Conservation (phyloP, 2,797 vertebrate genomes). For the Discoglossus pictus region DNA sequence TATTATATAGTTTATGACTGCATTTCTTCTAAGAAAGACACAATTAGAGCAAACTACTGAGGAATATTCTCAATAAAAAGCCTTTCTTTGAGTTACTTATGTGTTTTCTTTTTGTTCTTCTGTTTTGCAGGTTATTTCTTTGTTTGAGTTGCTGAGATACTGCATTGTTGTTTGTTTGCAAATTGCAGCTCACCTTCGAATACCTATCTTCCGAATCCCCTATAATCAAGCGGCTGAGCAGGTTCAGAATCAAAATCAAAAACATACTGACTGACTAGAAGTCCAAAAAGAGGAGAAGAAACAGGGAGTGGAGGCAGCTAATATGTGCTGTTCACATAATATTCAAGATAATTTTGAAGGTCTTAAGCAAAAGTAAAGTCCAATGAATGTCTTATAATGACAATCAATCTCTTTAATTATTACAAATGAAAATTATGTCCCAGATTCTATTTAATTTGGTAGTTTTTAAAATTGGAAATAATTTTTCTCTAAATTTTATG, state of each 20-base stretch:
- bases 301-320: constrained; percentile 62
- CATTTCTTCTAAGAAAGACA: too few relatives aligned
- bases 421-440: constrained; percentile 49
- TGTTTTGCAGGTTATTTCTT: constrained; percentile 80
- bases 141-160: constrained; percentile 88
- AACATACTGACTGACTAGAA: constrained; percentile 87
- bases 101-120: constrained; percentile 55
- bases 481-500: too few relatives aligned
- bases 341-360: constrained; percentile 47
- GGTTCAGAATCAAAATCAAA: constrained; percentile 72
- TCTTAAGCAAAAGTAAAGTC: constrained; percentile 35
- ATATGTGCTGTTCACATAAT: neutral
- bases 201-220: constrained; percentile 90
- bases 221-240: constrained; percentile 76
- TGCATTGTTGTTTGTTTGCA: constrained; percentile 89
- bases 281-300: constrained; percentile 84
- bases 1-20: too few relatives aligned
- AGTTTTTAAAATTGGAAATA: too few relatives aligned
- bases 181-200: constrained; percentile 90
- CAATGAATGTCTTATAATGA: constrained; percentile 37
- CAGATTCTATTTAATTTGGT: constrained; percentile 52
- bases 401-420: constrained; percentile 54
- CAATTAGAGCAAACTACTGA: too few relatives aligned
- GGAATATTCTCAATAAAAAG: too few relatives aligned
- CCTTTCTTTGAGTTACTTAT: neutral